Evolutionary conservation across 1,140 invertebrate genomes (phyloP), one percentile per base, ranked within the genome.

Genomic region (Eumeta japonica): DNA sequence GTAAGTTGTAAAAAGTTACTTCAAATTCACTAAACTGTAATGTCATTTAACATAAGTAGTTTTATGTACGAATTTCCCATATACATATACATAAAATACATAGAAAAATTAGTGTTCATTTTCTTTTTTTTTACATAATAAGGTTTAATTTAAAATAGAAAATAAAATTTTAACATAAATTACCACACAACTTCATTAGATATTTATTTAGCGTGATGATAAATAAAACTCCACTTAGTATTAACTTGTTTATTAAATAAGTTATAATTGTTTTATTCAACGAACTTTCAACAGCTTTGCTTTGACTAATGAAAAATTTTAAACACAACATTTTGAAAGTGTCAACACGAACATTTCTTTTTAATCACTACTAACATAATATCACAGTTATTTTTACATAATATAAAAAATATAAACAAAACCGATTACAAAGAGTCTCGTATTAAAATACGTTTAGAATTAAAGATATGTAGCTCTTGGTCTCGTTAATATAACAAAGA

Each of bases 191-290:
- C n/a, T n/a, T n/a, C n/a, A n/a, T n/a, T n/a, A n/a, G n/a, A n/a
- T n/a, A n/a, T n/a, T n/a, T n/a, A n/a, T n/a, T n/a, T n/a, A n/a
- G n/a, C n/a, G n/a, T n/a, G n/a, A n/a, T n/a, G n/a, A n/a, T n/a
- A n/a, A n/a, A n/a, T n/a, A n/a, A n/a, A n/a, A n/a, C n/a, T n/a
- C n/a, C n/a, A n/a, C n/a, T n/a, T n/a, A n/a, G n/a, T n/a, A n/a
- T n/a, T n/a, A n/a, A n/a, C n/a, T 63, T 62, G 63, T 71, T 65
- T 71, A 71, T 71, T 71, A 58, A 20, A 67, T 71, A 71, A 71
- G 65, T 63, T 67, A 62, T 24, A 24, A 36, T 50, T 52, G 50
- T 51, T 52, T 58, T 49, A 54, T 41, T 60, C n/a, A 58, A 71
- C 58, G 64, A 62, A 51, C 42, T 57, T 52, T 59, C 58, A 67